Conservation (phyloP, 2,797 vertebrate species). For the Lutjanus campechanus region DNA sequence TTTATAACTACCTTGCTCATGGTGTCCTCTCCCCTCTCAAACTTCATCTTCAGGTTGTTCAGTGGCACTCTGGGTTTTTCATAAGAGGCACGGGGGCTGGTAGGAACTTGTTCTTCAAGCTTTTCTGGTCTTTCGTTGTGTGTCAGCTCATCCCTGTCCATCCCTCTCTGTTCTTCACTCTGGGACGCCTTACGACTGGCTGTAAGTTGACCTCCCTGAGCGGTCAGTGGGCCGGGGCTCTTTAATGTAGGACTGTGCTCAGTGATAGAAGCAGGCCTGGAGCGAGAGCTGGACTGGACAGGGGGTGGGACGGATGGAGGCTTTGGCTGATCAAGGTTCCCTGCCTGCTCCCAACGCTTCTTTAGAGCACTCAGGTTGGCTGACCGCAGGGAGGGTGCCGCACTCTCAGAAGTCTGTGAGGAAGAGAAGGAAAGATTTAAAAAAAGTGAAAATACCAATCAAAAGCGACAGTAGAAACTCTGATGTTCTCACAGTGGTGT, state of each 20-base stretch:
- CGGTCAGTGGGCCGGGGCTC: conserved; percentile 37
- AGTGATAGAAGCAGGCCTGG: conserved; percentile 44
- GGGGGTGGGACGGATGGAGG: conserved; percentile 19
- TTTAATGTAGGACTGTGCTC: conserved; percentile 45
- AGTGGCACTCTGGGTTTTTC: conserved; percentile 91
- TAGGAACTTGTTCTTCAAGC: conserved; percentile 70
- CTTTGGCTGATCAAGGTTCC: conserved; percentile 51
- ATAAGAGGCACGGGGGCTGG: conserved; percentile 81
- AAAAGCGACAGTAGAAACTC: not conserved
- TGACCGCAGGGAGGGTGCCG: conserved; percentile 80
- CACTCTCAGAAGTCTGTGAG: conserved; percentile 85
- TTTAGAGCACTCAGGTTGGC: conserved; percentile 91
- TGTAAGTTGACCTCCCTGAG: conserved; percentile 38
- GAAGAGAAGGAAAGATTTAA: conserved; percentile 36
- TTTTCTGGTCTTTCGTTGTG: conserved; percentile 49
- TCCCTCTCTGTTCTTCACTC: conserved; percentile 79
- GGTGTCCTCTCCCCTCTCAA: conserved; percentile 88
- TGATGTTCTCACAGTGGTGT: not conserved
- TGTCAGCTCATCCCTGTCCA: conserved; percentile 76
- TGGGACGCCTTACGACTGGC: conserved; percentile 67
- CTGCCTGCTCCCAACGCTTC: conserved; percentile 92
- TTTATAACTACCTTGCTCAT: conserved; percentile 84
- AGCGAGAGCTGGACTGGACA: conserved; percentile 23
- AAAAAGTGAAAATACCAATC: not conserved
- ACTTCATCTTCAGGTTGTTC: conserved; percentile 94